Evolutionary conservation across 92 coral and sea anemone species (phyloP), one percentile per base, ranked within the genome.

Genomic region (Muricea muricata): DNA sequence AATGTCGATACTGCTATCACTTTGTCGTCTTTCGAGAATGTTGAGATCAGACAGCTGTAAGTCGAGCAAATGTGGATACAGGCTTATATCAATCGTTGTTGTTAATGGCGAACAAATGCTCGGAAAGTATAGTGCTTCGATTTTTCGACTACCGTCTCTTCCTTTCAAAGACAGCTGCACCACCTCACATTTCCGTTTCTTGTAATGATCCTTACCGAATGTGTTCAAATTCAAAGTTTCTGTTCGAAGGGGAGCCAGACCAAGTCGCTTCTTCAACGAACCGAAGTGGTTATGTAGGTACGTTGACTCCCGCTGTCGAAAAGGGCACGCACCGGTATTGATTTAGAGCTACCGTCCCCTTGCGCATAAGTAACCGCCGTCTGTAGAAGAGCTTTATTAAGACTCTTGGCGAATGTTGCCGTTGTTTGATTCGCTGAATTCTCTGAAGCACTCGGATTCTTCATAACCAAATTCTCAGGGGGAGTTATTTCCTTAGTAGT

Each of bases 271-370:
- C 72, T 78, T 54, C 23, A 90, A 45, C 29, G 69, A 82, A 13
- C 34, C 29, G 69, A 82, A 13, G 81, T 73, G 15, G 91, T 87
- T 56, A 88, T 85, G 73, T 88, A 91, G 57, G 90, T 74, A n/a
- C 81, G 78, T 35, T 88, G 92, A 17, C 92, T 85, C 33, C 92
- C 94, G 25, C 92, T 91, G 47, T 88, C 90, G 21, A 88, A 30
- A 14, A 85, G 92, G 29, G 82, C 42, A 46, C 94, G 84, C 17
- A 89, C 87, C 5, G 73, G 48, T 45, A 72, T 40, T 2, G 78
- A n/a, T 1, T 20, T 35, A 28, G 55, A 21, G 29, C 31, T 12
- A 66, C 61, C 48, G 79, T 21, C 47, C 61, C 58, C 47, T 48
- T 52, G 23, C 78, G 92, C 92, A 47, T 54, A 52, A 6, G 89